These are phyloP conservation scores for Nycticorax nycticorax DNA, from an alignment of 2,113 vertebrate species.

Conservation along the genomic window DNA sequence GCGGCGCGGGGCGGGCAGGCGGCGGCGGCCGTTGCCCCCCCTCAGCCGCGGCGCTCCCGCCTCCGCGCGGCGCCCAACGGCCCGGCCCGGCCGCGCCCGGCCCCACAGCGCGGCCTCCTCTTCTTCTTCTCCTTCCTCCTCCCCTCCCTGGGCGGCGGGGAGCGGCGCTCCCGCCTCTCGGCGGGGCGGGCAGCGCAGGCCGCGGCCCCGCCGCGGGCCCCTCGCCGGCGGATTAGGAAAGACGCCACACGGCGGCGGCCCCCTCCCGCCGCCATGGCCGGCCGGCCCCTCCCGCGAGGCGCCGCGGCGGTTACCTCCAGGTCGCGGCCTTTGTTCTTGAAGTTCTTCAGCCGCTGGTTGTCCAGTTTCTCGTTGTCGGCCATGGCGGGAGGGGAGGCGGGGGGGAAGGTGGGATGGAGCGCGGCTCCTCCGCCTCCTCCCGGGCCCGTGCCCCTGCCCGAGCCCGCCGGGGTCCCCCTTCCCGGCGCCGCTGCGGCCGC, in stretches of 20 bases:
- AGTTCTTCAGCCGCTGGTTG: conserved; percentile 97
- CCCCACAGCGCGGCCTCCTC: not conserved
- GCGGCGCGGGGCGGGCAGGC: too few relatives aligned
- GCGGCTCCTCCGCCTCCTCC: conserved; percentile 34
- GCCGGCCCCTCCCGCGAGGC: conserved; percentile 25
- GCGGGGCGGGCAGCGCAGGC: not conserved
- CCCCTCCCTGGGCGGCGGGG: not conserved
- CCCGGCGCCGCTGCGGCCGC: not conserved
- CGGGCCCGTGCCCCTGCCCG: not conserved
- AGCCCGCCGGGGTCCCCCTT: not conserved
- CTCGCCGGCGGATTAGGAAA: conserved; percentile 71
- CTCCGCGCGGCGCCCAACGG: not conserved
- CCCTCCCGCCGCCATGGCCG: not conserved
- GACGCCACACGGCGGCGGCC: conserved; percentile 81
- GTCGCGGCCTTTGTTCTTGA: conserved; percentile 98
- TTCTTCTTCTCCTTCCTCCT: not conserved
- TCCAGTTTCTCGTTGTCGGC: conserved; percentile 97
- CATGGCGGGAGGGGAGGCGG: conserved; percentile 76
- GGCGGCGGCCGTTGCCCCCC: not conserved
- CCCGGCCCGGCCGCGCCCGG: not conserved
- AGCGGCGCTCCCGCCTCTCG: not conserved
- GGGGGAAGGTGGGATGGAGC: not conserved
- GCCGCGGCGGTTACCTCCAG: conserved; percentile 84
- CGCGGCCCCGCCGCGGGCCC: conserved; percentile 45
- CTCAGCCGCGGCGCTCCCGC: not conserved